Conservation (phyloP, 1,140 invertebrate genomes). For the Ceratina australensis region DNA sequence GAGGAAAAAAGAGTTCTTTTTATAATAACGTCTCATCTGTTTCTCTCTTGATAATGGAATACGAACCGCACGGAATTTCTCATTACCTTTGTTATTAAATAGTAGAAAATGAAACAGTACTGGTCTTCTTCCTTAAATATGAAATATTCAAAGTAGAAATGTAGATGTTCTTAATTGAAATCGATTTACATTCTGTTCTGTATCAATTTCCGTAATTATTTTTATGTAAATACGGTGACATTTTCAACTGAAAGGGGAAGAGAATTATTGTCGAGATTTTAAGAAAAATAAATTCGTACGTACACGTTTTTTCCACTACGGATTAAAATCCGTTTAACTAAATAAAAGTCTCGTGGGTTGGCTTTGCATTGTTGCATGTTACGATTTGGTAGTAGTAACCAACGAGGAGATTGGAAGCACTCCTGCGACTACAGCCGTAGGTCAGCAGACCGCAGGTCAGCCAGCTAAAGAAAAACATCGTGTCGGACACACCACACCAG, state of each 20-base stretch:
- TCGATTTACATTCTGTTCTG: background rate
- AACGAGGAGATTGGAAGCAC: constrained; percentile 74
- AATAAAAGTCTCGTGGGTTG: constrained; percentile 77
- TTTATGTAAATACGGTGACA: background rate
- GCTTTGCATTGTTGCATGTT: constrained; percentile 81
- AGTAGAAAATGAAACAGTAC: too few species aligned
- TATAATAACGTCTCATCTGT: background rate
- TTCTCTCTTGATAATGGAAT: background rate
- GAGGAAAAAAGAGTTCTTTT: background rate
- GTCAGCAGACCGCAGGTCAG: constrained; percentile 69
- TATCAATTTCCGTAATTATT: too few species aligned
- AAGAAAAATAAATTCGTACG: background rate
- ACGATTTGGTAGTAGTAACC: constrained; percentile 79
- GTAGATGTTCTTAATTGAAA: background rate
- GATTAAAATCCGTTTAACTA: constrained; percentile 65
- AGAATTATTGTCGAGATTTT: background rate
- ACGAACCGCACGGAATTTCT: too few species aligned
- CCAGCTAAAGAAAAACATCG: constrained; percentile 75
- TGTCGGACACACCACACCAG: constrained; percentile 77
- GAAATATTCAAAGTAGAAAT: too few species aligned
- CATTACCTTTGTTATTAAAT: too few species aligned
- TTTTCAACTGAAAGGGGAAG: background rate
- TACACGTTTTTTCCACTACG: constrained; percentile 48
- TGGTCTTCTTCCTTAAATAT: too few species aligned
- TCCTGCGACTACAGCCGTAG: constrained; percentile 59